Base-by-base conservation (phyloP, 2,888 invertebrate species). In the Callyntrura sp. region DNA sequence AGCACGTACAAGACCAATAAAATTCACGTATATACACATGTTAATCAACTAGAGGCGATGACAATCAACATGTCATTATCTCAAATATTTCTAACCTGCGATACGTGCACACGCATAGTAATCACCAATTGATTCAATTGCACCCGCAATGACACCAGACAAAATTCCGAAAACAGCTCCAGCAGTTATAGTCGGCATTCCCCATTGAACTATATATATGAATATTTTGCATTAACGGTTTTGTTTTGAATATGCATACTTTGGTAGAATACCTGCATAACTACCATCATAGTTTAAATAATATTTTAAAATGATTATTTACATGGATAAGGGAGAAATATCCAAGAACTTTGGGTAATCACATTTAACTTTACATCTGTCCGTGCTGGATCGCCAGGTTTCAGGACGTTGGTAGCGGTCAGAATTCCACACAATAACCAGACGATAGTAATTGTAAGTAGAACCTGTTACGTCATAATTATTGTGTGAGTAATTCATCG, bases 261-360 rank as follows among this genome's bases (percentile, higher is more conserved):
- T n/a, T n/a, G n/a, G n/a, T n/a, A n/a, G n/a, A n/a, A n/a, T n/a
- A n/a, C n/a, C n/a, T n/a, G n/a, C n/a, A n/a, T n/a, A n/a, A n/a
- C n/a, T n/a, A n/a, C n/a, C n/a, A n/a, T n/a, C n/a, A n/a, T n/a
- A n/a, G n/a, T n/a, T n/a, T n/a, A n/a, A n/a, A n/a, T 35, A 35
- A 2, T 35, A 35, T 6, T 35, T 35, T n/a, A n/a, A 35, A 3
- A 25, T 28, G 12, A 14, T 17, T 5, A 89, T 94, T 94, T 94
- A 96, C 96, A 97, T 91, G 98, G 97, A 94, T 97, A 97, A 0
- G 97, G 97, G n/a, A 98, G 93, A 25, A 97, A 95, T 94, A 98
- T 97, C 97, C 97, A 98, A 0, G 96, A 96, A 0, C 97, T 96
- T 93, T 96, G 96, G 12, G 95, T 95, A 25, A 98, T 95, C 82